Evolutionary conservation across 1,140 invertebrate species (phyloP), one percentile per base, ranked within the genome.

Genomic region (Penaeus chinensis): DNA sequence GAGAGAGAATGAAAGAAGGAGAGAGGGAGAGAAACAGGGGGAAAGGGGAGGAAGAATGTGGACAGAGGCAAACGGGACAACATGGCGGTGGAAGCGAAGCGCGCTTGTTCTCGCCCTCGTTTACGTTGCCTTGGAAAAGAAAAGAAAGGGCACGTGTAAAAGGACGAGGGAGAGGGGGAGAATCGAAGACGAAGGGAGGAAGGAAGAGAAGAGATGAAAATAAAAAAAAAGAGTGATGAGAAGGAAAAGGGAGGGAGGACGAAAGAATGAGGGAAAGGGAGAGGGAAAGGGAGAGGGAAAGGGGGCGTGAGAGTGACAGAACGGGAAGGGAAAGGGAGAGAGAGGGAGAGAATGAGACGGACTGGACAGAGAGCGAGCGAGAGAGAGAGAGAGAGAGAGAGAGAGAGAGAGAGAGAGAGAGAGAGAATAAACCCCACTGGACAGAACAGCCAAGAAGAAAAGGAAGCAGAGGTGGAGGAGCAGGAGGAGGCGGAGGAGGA

Each of bases 51-150:
- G 71, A 47, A 37, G 71, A 27, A n/a, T 65, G 61, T 62, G 76
- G 71, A 85, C 76, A 69, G 83, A 63, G 76, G 83, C 32, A 32
- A 47, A n/a, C 60, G 54, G 63, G 24, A 71, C 54, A n/a, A 37
- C 54, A 47, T 62, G 83, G 83, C 32, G 60, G 22, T 54, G 79
- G 79, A 60, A 62, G 54, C 47, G 71, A 32, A 60, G 69, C 54
- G 8, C 54, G 54, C 54, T 11, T 54, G 54, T 54, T 54, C 54
- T 54, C 54, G 10, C 54, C 54, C 54, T 54, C 54, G 54, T 1
- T 2, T 54, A 13, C 16, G 2, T 13, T 54, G 54, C 54, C 54
- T 16, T 54, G 54, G 54, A 54, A 54, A 54, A 54, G 37, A 54
- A 54, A 54, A 54, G 37, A 42, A 42, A 8, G 4, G 37, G 37